Base-by-base conservation (phyloP, 2,113 vertebrate genomes). In the Labrus mixtus region DNA sequence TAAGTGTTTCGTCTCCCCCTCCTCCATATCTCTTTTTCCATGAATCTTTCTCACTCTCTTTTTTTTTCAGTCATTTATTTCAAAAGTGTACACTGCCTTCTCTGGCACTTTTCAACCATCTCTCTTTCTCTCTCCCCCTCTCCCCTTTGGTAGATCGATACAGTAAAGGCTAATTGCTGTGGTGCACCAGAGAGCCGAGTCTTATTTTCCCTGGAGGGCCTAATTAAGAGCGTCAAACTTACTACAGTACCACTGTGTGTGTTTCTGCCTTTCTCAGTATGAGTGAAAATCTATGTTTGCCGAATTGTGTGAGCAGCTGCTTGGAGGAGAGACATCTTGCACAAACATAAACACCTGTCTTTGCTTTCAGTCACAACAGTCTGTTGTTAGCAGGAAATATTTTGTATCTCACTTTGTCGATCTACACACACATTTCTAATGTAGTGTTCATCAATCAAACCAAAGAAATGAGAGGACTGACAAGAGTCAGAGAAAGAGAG, bases 141-240 rank as follows among this genome's bases (percentile, higher is more conserved):
- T 33, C 56, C 63, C 57, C 23, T 68, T 45, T 53, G 16, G 63
- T 48, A 53, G 80, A 91, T 91, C 82, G n/a, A 87, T 90, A 79
- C 15, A 16, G 48, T 51, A 51, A 51, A 39, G 62, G 66, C 86
- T 89, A 90, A 88, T 89, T 84, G 86, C 84, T 82, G 48, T 39
- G 13, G 55, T 63, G 62, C 61, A 70, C 84, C 55, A 74, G 78
- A 68, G 68, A 81, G 62, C 70, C 62, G 50, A 77, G 73, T 76
- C 73, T 64, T 59, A 68, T 73, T 87, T 68, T 81, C 82, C 82
- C 81, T 68, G 62, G 53, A 85, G 83, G 78, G 66, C 22, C 79
- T 82, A 87, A 89, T 88, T 79, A 90, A 72, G 50, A 50, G 48
- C 2, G 36, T 79, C 90, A 78, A 48, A 83, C 67, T 54, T 20